These are phyloP conservation scores for Anas bahamensis DNA, from an alignment of 2,797 vertebrate species.

Conservation along the genomic window DNA sequence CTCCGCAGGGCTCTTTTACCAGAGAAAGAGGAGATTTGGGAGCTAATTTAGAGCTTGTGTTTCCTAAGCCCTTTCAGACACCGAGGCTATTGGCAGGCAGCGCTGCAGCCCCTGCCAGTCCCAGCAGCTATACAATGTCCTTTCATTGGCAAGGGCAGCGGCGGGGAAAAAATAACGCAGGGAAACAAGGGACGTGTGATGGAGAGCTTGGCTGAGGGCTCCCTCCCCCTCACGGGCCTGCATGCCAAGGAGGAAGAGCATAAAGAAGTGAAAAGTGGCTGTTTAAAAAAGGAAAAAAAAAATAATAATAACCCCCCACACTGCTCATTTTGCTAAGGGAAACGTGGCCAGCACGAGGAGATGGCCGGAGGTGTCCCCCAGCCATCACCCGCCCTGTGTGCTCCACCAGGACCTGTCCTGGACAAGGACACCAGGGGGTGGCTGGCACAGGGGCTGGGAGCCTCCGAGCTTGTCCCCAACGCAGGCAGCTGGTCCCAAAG, in stretches of 20 bases:
- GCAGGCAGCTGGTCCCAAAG: accelerated
- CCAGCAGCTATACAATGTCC: slow-evolving; percentile 39
- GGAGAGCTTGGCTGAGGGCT: slow-evolving; percentile 40
- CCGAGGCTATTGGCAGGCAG: slow-evolving; percentile 44
- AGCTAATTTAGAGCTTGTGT: slow-evolving; percentile 57
- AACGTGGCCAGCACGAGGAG: accelerated
- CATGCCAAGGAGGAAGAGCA: slow-evolving; percentile 10
- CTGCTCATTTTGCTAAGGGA: not conserved
- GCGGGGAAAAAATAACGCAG: slow-evolving; percentile 60
- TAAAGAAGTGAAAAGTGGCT: not conserved
- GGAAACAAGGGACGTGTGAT: slow-evolving; percentile 57
- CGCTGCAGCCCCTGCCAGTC: slow-evolving; percentile 48
- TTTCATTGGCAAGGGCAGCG: slow-evolving; percentile 60
- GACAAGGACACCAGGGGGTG: no score
- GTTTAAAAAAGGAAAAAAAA: not conserved
- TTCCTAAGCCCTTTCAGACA: slow-evolving; percentile 49
- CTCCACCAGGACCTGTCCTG: no score
- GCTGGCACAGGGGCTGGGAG: not conserved
- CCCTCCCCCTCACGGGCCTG: not conserved
- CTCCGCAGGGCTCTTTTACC: not conserved
- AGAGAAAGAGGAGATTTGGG: not conserved
- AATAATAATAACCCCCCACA: no score
- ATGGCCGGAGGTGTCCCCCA: accelerated
- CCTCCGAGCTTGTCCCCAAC: not conserved
- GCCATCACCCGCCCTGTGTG: not conserved